phyloP scores from a whole-genome alignment of 1,140 invertebrate species.

The Papilio xuthus region DNA sequence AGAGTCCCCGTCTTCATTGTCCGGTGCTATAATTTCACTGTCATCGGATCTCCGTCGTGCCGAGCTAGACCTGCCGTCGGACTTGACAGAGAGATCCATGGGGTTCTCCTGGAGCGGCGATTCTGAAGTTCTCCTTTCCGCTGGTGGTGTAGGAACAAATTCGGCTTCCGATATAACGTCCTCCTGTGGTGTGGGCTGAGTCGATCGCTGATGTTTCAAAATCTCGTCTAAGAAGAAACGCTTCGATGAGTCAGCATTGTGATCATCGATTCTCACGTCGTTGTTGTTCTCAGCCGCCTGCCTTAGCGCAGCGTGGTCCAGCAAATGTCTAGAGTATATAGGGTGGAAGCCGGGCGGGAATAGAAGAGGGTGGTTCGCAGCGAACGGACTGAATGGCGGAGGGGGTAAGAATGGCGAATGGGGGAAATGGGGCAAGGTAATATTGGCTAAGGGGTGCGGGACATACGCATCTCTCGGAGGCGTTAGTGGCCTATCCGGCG shows the following conservation, averaged over 20 bases:
- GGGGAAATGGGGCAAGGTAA: conserved; percentile 84
- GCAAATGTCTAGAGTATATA: conserved; percentile 83
- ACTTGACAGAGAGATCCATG: conserved; percentile 90
- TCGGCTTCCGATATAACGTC: conserved; percentile 75
- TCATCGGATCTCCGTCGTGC: conserved; percentile 73
- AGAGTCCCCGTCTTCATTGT: conserved; percentile 71
- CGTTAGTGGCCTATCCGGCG: conserved; percentile 75
- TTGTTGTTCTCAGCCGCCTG: conserved; percentile 83
- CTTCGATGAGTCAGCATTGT: conserved; percentile 84
- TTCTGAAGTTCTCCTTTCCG: conserved; percentile 74
- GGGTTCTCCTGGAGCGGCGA: conserved; percentile 86
- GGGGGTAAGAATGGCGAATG: conserved; percentile 85
- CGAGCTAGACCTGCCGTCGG: conserved; percentile 79
- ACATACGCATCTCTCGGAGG: conserved; percentile 82
- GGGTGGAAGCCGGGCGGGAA: conserved; percentile 85
- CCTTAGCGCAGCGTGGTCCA: conserved; percentile 78
- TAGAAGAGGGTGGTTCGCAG: conserved; percentile 81
- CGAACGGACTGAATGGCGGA: conserved; percentile 76
- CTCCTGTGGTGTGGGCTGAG: conserved; percentile 67
- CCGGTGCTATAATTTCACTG: conserved; percentile 76
- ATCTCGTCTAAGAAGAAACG: conserved; percentile 88
- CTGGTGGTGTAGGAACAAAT: conserved; percentile 73
- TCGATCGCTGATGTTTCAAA: conserved; percentile 84
- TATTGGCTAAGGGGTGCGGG: conserved; percentile 82
- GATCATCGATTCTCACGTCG: conserved; percentile 81